Evolutionary conservation across 2,113 vertebrate species (phyloP).

Genomic region (Centropus bengalensis): DNA sequence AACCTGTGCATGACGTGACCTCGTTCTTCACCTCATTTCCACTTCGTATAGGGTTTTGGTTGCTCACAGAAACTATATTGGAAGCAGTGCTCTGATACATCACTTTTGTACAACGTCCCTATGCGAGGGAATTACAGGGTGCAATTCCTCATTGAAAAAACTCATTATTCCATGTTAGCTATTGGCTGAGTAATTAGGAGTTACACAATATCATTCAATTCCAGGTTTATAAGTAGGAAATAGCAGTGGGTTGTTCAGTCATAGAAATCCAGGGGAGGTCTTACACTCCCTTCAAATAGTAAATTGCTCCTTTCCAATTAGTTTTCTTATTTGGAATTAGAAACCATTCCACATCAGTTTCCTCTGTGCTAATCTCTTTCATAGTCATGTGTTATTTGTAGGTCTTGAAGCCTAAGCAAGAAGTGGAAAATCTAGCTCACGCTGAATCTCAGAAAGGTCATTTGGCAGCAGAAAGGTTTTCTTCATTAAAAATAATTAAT

Average conservation of each 20-base stretch:
- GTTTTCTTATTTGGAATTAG: slow-evolving; percentile 38
- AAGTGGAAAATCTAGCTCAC: slow-evolving; percentile 61
- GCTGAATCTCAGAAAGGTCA: slow-evolving; percentile 42
- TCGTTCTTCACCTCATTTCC: slow-evolving; percentile 11
- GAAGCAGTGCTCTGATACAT: background rate
- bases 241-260: slow-evolving; percentile 7
- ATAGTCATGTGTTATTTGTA: slow-evolving; percentile 25
- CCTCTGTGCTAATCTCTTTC: slow-evolving; percentile 51
- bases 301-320: slow-evolving; percentile 42
- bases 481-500: slow-evolving; percentile 71
- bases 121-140: background rate
- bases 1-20: background rate
- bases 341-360: slow-evolving; percentile 33
- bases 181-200: background rate
- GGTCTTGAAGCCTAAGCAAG: slow-evolving; percentile 39
- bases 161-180: background rate
- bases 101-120: background rate
- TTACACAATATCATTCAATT: background rate
- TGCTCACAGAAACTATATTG: background rate
- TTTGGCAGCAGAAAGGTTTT: slow-evolving; percentile 63
- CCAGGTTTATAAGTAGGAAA: slow-evolving; percentile 11
- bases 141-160: background rate
- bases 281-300: background rate
- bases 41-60: slow-evolving; percentile 1
- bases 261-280: background rate